These are phyloP conservation scores for Dilophus febrilis DNA, from an alignment of 2,888 invertebrate genomes.

Conservation along the genomic window DNA sequence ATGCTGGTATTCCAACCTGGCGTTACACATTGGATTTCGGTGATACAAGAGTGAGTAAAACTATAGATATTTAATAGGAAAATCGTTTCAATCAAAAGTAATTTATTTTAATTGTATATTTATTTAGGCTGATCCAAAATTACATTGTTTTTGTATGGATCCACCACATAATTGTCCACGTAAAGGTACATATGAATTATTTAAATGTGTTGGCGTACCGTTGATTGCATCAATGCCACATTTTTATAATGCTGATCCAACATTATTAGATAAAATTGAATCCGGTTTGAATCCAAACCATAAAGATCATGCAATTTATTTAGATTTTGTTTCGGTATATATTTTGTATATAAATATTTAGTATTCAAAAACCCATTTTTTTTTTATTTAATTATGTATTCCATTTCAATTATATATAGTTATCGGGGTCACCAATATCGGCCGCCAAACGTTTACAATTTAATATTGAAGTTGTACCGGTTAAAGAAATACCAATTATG, in stretches of 20 bases:
- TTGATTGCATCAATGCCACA: constrained; percentile 65
- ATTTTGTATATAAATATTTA: too few species aligned
- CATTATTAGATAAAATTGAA: constrained; percentile 23
- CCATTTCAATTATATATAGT: neutral
- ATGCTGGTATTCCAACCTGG: constrained; percentile 49
- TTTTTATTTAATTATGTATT: too few species aligned
- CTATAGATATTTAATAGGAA: neutral
- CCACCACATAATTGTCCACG: constrained; percentile 48
- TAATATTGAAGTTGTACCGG: constrained; percentile 42
- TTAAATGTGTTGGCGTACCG: constrained; percentile 45
- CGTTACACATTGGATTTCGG: constrained; percentile 53
- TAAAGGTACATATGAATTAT: constrained; percentile 56
- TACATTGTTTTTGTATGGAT: constrained; percentile 38
- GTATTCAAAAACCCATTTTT: too few species aligned
- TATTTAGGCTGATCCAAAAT: constrained; percentile 30
- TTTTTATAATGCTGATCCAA: constrained; percentile 45
- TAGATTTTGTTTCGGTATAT: constrained; percentile 63
- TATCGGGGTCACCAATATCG: constrained; percentile 51
- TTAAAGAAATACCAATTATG: constrained; percentile 47
- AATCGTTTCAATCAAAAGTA: neutral
- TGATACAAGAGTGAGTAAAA: constrained; percentile 33
- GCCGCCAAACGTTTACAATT: constrained; percentile 63
- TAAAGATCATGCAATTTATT: constrained; percentile 52
- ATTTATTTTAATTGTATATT: too few species aligned
- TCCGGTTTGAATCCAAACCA: constrained; percentile 45